Percentiles rank a stretch among this genome's conserved stretches.
phyloP scores from a whole-genome alignment of 2,797 vertebrate genomes.

The Sebastiscus albofasciatus region DNA sequence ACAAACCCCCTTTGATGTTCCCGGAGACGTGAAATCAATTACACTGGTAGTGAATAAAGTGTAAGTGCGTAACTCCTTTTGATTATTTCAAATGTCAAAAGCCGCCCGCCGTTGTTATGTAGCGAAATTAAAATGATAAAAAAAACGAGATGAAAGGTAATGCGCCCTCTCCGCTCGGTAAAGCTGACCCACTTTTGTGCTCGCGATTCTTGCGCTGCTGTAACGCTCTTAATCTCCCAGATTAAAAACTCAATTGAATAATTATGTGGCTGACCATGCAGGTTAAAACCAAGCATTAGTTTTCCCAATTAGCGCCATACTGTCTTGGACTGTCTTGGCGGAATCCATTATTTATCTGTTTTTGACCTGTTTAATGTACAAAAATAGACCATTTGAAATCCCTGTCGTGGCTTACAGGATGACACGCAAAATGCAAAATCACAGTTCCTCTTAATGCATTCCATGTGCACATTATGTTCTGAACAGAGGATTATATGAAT shows the following conservation, averaged over 20 bases:
- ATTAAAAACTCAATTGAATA: conserved; percentile 64
- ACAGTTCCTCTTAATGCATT: not conserved
- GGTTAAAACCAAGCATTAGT: conserved; percentile 48
- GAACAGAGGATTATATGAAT: conserved; percentile 23
- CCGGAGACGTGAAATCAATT: conserved; percentile 48
- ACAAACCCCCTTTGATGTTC: conserved; percentile 54
- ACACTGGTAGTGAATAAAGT: conserved; percentile 10
- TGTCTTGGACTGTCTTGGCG: not conserved
- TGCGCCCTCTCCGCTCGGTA: not conserved
- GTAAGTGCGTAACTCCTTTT: conserved; percentile 33
- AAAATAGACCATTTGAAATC: conserved; percentile 24
- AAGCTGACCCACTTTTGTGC: conserved; percentile 47
- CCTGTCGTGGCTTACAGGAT: conserved; percentile 35
- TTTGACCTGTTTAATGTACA: not conserved
- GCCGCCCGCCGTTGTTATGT: conserved; percentile 15
- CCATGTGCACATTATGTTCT: conserved; percentile 11
- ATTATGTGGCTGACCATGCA: conserved; percentile 42
- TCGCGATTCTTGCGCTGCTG: not conserved
- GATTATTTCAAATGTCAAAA: conserved; percentile 61
- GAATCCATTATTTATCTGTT: not conserved
- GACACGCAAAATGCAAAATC: conserved; percentile 15
- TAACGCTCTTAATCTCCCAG: conserved; percentile 47
- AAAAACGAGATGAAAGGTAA: conserved; percentile 32
- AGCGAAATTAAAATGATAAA: conserved; percentile 34
- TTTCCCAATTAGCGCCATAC: conserved; percentile 36